Conservation (phyloP, 2,797 vertebrate species). For the Schizopygopsis pylzovi region DNA sequence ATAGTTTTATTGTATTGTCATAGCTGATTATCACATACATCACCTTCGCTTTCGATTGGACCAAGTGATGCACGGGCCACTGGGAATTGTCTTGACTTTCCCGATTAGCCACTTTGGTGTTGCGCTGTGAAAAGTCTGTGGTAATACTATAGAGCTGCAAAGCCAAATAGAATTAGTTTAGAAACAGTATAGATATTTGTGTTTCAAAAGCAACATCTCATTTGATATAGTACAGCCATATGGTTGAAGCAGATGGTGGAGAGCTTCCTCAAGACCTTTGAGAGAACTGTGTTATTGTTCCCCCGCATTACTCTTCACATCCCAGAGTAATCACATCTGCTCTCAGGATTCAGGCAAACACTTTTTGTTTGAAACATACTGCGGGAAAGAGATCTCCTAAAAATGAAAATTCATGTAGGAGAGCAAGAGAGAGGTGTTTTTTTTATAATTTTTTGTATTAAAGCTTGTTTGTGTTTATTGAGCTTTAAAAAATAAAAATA, state of each 20-base stretch:
- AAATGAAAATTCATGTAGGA: neutral
- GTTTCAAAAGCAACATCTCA: conserved; percentile 54
- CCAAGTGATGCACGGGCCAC: neutral
- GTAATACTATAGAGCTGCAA: neutral
- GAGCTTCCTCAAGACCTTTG: conserved; percentile 39
- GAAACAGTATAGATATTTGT: conserved; percentile 47
- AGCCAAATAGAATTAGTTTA: conserved; percentile 14
- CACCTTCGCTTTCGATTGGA: neutral
- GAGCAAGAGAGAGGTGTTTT: neutral
- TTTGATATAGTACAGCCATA: conserved; percentile 55
- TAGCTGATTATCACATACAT: conserved; percentile 3
- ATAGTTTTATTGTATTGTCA: neutral
- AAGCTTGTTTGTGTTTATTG: neutral
- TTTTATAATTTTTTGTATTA: neutral
- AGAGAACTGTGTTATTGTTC: conserved; percentile 44
- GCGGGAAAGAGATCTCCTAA: neutral
- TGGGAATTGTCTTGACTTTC: neutral
- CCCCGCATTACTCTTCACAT: conserved; percentile 27
- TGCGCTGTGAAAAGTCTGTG: neutral
- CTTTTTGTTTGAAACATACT: neutral
- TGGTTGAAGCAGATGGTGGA: conserved; percentile 56
- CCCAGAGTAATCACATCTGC: conserved; percentile 32
- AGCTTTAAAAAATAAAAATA: neutral
- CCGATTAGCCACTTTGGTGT: neutral
- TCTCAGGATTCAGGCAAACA: neutral